Conservation (phyloP, 2,113 vertebrate genomes). For the Australoheros scitulus region DNA sequence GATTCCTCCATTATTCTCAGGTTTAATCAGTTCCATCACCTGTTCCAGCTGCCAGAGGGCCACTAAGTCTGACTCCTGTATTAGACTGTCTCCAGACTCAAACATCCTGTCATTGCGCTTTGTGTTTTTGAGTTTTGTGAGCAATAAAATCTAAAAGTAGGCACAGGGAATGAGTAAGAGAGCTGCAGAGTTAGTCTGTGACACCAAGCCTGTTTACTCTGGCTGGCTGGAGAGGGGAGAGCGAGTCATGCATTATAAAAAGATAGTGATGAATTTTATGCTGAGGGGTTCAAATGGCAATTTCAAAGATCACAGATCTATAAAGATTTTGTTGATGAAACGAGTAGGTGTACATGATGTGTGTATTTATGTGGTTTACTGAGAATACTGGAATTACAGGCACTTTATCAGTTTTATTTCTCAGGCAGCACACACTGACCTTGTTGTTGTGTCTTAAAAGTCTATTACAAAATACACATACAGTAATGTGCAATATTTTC, state of each 20-base stretch:
- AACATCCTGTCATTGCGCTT: constrained; percentile 9
- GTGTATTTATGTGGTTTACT: constrained; percentile 20
- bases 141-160: constrained; percentile 14
- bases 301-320: constrained; percentile 64
- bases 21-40: constrained; percentile 53
- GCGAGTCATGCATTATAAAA: constrained; percentile 65
- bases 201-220: constrained; percentile 57
- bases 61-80: neutral
- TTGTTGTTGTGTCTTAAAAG: neutral
- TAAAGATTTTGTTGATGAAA: constrained; percentile 40
- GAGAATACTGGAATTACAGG: neutral
- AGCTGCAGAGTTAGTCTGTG: constrained; percentile 18
- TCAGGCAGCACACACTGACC: neutral
- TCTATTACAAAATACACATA: neutral
- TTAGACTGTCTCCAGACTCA: neutral
- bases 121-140: constrained; percentile 11
- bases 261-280: constrained; percentile 59
- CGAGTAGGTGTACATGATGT: neutral
- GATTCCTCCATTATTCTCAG: constrained; percentile 26
- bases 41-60: constrained; percentile 26
- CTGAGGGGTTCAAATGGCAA: constrained; percentile 41
- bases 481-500: neutral
- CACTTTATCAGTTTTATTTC: neutral
- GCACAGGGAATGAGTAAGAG: neutral
- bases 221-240: constrained; percentile 45